Conservation (phyloP, 2,888 invertebrate genomes). For the Apamea anceps region DNA sequence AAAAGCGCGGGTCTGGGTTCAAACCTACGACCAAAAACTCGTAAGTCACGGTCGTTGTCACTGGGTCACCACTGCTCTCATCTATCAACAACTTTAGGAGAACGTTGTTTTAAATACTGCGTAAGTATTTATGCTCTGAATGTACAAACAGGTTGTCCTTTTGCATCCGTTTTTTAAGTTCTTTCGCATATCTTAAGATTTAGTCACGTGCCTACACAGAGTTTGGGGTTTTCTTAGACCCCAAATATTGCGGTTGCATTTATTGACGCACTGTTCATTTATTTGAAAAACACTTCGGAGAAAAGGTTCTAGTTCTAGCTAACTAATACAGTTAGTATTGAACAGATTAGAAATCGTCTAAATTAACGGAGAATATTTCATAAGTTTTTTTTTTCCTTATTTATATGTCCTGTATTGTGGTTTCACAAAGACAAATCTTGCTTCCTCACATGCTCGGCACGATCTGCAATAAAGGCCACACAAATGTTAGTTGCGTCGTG, state of each 20-base stretch:
- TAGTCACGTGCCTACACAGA: constrained; percentile 6
- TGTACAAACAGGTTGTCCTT: constrained; percentile 25
- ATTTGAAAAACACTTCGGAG: constrained; percentile 6
- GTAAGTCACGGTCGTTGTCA: not conserved
- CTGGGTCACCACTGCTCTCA: not conserved
- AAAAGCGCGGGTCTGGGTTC: no score
- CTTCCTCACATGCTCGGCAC: not conserved
- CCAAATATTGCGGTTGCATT: constrained; percentile 19
- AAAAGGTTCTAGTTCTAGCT: not conserved
- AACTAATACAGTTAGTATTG: constrained; percentile 18
- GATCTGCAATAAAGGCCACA: not conserved
- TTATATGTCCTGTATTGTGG: not conserved
- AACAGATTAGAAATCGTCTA: constrained; percentile 7
- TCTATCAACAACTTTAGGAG: not conserved
- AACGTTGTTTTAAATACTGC: no score
- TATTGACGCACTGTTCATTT: constrained; percentile 5
- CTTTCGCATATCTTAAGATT: constrained; percentile 24
- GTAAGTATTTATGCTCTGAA: not conserved
- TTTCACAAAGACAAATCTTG: not conserved
- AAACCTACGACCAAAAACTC: no score
- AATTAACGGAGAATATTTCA: not conserved
- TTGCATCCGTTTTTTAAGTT: constrained; percentile 24
- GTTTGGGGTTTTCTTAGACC: constrained; percentile 33
- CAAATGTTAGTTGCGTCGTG: not conserved
- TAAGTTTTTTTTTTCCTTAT: constrained; percentile 24